Percentiles rank a stretch among this genome's conserved stretches.
These are phyloP conservation scores for Yasuhikotakia modesta DNA, from an alignment of 2,797 vertebrate genomes.

Conservation along the genomic window DNA sequence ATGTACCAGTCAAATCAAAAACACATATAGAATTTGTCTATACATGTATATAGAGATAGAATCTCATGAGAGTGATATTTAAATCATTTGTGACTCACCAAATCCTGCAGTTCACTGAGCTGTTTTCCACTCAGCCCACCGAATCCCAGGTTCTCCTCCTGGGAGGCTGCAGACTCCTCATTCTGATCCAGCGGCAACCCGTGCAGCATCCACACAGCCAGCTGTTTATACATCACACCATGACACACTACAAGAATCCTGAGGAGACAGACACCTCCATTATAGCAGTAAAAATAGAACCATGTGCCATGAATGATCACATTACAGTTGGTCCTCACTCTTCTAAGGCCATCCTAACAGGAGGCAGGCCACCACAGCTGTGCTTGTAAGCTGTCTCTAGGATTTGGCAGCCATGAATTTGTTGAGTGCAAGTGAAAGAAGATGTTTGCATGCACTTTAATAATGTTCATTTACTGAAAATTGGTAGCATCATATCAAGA, in stretches of 20 bases:
- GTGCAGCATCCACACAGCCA: conserved; percentile 98
- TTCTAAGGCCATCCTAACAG: conserved; percentile 92
- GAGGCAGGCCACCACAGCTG: conserved; percentile 94
- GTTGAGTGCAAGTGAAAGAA: conserved; percentile 46
- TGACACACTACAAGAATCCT: conserved; percentile 96
- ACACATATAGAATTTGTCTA: neutral
- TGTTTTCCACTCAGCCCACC: conserved; percentile 96
- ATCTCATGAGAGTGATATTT: neutral
- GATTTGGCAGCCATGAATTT: conserved; percentile 98
- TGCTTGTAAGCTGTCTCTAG: conserved; percentile 95
- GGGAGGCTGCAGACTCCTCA: conserved; percentile 92
- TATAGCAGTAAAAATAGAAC: neutral
- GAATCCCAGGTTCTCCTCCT: conserved; percentile 89
- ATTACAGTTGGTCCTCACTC: conserved; percentile 79
- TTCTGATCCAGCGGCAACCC: conserved; percentile 92
- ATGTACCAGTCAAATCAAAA: no score
- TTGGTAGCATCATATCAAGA: neutral
- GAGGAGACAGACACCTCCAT: conserved; percentile 26
- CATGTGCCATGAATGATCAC: neutral
- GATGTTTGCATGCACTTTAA: neutral
- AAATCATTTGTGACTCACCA: conserved; percentile 78
- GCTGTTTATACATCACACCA: conserved; percentile 98
- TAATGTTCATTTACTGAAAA: neutral
- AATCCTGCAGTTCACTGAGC: conserved; percentile 90
- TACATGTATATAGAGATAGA: neutral